These are phyloP conservation scores for Panulirus ornatus DNA, from an alignment of 1,140 invertebrate species.

Conservation along the genomic window DNA sequence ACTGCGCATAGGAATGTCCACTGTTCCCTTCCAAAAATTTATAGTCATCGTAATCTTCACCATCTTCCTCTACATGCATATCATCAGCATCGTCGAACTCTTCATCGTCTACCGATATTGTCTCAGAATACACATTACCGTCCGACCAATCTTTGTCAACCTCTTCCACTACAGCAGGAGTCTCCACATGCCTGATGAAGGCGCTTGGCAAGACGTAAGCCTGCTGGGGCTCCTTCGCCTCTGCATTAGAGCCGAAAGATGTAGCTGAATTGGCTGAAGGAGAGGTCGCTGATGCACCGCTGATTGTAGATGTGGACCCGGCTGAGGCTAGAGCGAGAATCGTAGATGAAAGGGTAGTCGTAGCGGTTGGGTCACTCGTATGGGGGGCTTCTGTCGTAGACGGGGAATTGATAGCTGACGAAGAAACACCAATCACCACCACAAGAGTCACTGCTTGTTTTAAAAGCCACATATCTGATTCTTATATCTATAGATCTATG, in stretches of 20 bases:
- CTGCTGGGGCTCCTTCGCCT: not conserved
- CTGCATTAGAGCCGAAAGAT: not conserved
- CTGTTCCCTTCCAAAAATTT: not conserved
- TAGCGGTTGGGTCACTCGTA: too few species aligned
- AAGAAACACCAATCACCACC: conserved; percentile 44
- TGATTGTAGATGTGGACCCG: not conserved
- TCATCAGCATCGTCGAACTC: not conserved
- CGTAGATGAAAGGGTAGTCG: not conserved
- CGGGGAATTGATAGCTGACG: not conserved
- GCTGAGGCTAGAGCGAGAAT: not conserved
- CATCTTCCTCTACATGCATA: not conserved
- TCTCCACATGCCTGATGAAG: conserved; percentile 39
- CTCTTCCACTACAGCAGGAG: conserved; percentile 25
- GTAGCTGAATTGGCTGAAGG: not conserved
- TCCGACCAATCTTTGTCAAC: conserved; percentile 46
- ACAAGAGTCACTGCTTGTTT: conserved; percentile 20
- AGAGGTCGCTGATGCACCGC: not conserved
- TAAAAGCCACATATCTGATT: conserved; percentile 21
- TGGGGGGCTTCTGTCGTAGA: not conserved
- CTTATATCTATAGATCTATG: not conserved
- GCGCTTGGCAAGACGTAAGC: conserved; percentile 3
- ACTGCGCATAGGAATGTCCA: not conserved
- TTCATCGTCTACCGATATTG: not conserved
- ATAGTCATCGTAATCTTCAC: not conserved
- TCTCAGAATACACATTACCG: not conserved